phyloP scores from a whole-genome alignment of 2,888 invertebrate genomes.

The Myopa tessellatipennis region DNA sequence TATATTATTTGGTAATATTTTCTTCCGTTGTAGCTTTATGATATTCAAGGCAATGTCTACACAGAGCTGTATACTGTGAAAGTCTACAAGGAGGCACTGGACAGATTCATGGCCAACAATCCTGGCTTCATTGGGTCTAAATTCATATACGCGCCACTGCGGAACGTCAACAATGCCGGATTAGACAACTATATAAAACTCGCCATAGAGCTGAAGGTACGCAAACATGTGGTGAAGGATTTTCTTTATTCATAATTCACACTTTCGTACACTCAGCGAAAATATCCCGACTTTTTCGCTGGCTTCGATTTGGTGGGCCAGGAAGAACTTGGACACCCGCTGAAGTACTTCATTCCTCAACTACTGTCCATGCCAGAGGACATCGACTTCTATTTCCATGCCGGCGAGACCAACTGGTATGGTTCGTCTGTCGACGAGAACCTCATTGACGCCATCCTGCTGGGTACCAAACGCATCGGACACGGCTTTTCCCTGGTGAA shows the following conservation, averaged over 20 bases:
- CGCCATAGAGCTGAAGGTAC: conserved; percentile 58
- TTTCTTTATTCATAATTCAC: not conserved
- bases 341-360: conserved; percentile 73
- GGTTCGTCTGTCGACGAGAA: conserved; percentile 77
- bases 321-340: conserved; percentile 77
- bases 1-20: not conserved
- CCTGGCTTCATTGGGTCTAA: conserved; percentile 77
- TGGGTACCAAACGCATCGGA: conserved; percentile 81
- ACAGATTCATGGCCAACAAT: conserved; percentile 72
- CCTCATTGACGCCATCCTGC: conserved; percentile 79
- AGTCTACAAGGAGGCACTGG: conserved; percentile 72
- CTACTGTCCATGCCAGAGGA: conserved; percentile 69
- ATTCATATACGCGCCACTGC: conserved; percentile 76
- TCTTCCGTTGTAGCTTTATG: conserved; percentile 70
- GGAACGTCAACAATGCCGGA: conserved; percentile 67
- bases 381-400: conserved; percentile 81
- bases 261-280: conserved; percentile 63
- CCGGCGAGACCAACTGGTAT: conserved; percentile 85
- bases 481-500: conserved; percentile 81
- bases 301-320: conserved; percentile 87
- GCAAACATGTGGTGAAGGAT: not conserved
- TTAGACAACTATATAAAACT: conserved; percentile 69
- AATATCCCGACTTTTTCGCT: conserved; percentile 75
- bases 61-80: conserved; percentile 71
- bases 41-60: conserved; percentile 74